Conservation (phyloP, 1,140 invertebrate species). For the Drosophila arawakana region DNA sequence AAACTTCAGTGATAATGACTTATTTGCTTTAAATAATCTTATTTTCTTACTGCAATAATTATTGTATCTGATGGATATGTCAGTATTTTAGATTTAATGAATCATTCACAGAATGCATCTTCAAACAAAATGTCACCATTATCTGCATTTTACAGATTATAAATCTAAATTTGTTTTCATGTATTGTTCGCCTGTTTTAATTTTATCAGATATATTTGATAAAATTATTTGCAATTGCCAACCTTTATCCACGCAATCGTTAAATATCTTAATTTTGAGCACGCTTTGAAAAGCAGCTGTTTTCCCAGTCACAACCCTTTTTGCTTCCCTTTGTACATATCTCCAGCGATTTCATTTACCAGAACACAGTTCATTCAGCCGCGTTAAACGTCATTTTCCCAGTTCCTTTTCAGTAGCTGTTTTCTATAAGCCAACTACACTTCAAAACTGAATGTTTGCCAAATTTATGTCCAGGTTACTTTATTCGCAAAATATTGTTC, state of each 20-base stretch:
- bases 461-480: too few species aligned
- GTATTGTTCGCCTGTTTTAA: background rate
- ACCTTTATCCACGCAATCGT: background rate
- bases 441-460: too few species aligned
- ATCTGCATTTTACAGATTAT: background rate
- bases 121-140: too few species aligned
- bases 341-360: background rate
- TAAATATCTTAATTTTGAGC: background rate
- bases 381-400: constrained; percentile 63
- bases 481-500: too few species aligned
- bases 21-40: too few species aligned
- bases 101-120: too few species aligned
- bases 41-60: too few species aligned
- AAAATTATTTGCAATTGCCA: constrained; percentile 15
- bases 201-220: background rate
- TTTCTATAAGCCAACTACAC: constrained; percentile 4
- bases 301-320: constrained; percentile 23
- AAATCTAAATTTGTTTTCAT: too few species aligned
- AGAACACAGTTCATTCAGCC: constrained; percentile 25
- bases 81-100: too few species aligned
- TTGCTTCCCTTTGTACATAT: background rate
- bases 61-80: too few species aligned
- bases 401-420: constrained; percentile 15
- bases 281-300: constrained; percentile 26
- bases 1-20: too few species aligned